Base-by-base conservation (phyloP, 2,797 vertebrate species). In the Bradypus variegatus region DNA sequence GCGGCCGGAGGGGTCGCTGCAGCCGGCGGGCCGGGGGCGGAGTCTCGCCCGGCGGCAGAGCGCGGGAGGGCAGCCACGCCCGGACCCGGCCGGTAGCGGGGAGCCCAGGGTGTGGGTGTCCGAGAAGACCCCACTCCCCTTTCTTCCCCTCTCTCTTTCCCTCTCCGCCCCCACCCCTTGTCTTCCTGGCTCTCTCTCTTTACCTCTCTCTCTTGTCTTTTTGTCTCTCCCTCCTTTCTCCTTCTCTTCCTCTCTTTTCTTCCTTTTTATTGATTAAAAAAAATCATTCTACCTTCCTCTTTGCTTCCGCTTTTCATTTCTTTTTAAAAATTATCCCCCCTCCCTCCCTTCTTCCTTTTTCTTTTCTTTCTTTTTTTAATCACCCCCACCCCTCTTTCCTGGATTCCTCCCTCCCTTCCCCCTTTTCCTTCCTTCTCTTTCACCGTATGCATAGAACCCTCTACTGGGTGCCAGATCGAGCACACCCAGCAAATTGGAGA, bases 1-100 rank as follows among this genome's bases (percentile, higher is more conserved):
- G 77, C 72, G 97, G 79, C 0, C 8, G 13, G 98, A 95, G 91
- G 95, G 88, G 31, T 73, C 83, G 0, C 36, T 67, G 69, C 95
- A 93, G 85, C 27, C 89, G 50, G 9, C 14, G n/a, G 13, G 14
- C 21, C 18, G 2, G 81, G 38, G 76, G 58, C 78, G 69, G 45
- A 3, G 69, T 4, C 33, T 5, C 38, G 78, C 2, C n/a, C 2
- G 21, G 53, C 8, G 41, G 38, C 27, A 85, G 72, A 18, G 50
- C 3, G 27, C 10, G 1, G 67, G n/a, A 31, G 10, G 25, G 55
- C 45, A 76, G 58, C 38, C 53, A n/a, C 11, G 4, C 25, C 27
- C 3, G 70, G 25, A 29, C 25, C 4, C 50, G n/a, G 41, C 10
- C 14, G 29, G 16, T 23, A 1, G 21, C 31, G 29, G 18, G 0